These are phyloP conservation scores for Corythornis cristatus DNA, from an alignment of 2,113 vertebrate genomes.

Conservation along the genomic window DNA sequence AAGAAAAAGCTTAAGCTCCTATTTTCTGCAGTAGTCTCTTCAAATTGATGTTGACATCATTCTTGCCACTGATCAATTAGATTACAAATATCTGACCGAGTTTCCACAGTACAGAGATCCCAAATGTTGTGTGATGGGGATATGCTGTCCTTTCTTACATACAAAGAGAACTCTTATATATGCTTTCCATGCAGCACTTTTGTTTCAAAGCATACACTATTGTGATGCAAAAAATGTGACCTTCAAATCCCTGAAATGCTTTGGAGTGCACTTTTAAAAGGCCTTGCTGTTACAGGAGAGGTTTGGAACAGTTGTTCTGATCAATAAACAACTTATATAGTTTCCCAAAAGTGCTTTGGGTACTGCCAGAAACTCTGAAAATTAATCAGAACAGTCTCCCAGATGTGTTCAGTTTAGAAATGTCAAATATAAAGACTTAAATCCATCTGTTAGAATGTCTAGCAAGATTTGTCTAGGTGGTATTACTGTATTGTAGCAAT, in stretches of 20 bases:
- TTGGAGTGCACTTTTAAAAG: not conserved
- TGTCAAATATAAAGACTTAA: not conserved
- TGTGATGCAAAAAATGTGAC: not conserved
- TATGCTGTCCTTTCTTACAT: not conserved
- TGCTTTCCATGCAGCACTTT: constrained; percentile 3
- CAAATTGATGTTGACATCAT: not conserved
- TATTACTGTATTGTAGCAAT: not conserved
- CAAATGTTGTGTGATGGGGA: not conserved
- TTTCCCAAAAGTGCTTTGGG: not conserved
- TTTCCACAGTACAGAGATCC: not conserved
- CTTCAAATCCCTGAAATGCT: constrained; percentile 40
- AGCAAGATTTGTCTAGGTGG: not conserved
- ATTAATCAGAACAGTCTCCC: not conserved
- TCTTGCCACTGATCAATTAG: not conserved
- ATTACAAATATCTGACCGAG: not conserved
- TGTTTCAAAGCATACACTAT: not conserved
- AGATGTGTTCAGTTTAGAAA: not conserved
- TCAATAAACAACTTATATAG: not conserved
- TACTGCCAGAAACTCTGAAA: not conserved
- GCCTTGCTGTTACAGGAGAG: not conserved
- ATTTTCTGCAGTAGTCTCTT: not conserved
- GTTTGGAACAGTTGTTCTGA: not conserved
- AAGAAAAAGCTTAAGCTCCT: not conserved
- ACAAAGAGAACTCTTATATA: not conserved
- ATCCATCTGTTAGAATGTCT: not conserved